A percentile compares a stretch with the other conserved stretches of the same genome.
These are phyloP conservation scores for Cheilosia vernalis DNA, from an alignment of 2,888 invertebrate species.

Conservation along the genomic window DNA sequence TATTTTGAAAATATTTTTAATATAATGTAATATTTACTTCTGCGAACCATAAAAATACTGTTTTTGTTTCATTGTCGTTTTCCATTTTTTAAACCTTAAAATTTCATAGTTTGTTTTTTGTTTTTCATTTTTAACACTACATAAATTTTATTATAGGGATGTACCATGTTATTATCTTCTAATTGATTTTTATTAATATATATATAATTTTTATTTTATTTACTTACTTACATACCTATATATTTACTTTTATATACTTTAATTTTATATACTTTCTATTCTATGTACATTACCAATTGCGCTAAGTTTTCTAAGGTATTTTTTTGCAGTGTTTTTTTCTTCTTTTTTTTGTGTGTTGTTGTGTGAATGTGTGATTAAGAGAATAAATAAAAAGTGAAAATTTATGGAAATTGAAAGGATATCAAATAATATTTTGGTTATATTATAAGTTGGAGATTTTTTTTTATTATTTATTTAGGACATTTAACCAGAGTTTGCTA, in stretches of 20 bases:
- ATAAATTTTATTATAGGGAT: conserved; percentile 62
- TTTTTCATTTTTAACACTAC: conserved; percentile 65
- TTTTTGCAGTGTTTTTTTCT: conserved; percentile 63
- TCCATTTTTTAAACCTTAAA: conserved; percentile 65
- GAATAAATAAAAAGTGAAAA: conserved; percentile 20
- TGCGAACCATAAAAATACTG: conserved; percentile 74
- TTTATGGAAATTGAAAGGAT: conserved; percentile 50
- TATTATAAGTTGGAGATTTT: conserved; percentile 12
- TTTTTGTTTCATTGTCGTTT: conserved; percentile 60
- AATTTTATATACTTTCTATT: conserved; percentile 75
- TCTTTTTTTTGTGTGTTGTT: conserved; percentile 14
- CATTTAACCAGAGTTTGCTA: conserved; percentile 26
- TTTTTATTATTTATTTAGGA: conserved; percentile 36
- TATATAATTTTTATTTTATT: conserved; percentile 48
- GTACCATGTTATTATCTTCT: conserved; percentile 64
- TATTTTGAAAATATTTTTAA: conserved; percentile 61
- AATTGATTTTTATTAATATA: conserved; percentile 45
- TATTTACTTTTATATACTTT: conserved; percentile 60
- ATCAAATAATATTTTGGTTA: background rate
- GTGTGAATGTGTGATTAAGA: conserved; percentile 55
- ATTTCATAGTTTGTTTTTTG: conserved; percentile 53
- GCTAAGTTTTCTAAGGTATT: conserved; percentile 83
- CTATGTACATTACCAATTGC: conserved; percentile 81
- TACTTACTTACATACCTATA: conserved; percentile 51
- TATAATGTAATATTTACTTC: conserved; percentile 49